Conservation (phyloP, 1,140 invertebrate species). For the Pseudomyrmex sp. region DNA sequence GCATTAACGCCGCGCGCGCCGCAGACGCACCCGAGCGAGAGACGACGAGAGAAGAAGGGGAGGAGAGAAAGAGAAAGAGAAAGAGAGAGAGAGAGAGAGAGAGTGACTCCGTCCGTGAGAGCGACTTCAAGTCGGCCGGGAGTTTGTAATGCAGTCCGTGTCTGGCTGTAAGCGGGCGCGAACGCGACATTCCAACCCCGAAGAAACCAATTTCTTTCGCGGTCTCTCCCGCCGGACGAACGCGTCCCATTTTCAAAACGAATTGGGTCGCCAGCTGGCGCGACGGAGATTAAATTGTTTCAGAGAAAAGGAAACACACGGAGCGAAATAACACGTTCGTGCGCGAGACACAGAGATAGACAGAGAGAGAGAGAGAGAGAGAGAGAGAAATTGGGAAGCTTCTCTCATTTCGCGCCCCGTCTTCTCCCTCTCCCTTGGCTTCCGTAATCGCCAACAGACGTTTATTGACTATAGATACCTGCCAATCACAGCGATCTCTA, state of each 20-base stretch:
- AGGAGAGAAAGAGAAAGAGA: background rate
- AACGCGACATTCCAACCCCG: background rate
- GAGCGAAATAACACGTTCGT: too few species aligned
- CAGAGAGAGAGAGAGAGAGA: background rate
- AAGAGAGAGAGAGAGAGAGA: background rate
- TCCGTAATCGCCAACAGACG: constrained; percentile 2
- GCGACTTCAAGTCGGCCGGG: constrained; percentile 1
- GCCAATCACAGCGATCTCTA: constrained; percentile 50
- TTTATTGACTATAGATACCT: constrained; percentile 35
- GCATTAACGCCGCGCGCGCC: constrained; percentile 20
- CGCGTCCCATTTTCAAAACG: background rate
- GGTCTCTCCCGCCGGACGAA: constrained; percentile 20
- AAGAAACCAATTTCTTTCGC: constrained; percentile 54
- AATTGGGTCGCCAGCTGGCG: constrained; percentile 25
- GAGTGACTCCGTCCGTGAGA: background rate
- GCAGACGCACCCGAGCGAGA: constrained; percentile 6
- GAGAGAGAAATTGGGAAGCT: background rate
- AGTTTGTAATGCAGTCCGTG: constrained; percentile 16
- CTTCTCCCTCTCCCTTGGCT: too few species aligned
- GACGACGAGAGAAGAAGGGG: too few species aligned
- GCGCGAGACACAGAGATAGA: too few species aligned
- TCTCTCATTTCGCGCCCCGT: too few species aligned
- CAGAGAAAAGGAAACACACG: background rate
- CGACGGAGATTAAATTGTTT: constrained; percentile 22
- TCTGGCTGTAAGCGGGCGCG: background rate